Evolutionary conservation across 2,797 vertebrate genomes (phyloP).

Genomic region (Euthynnus affinis): DNA sequence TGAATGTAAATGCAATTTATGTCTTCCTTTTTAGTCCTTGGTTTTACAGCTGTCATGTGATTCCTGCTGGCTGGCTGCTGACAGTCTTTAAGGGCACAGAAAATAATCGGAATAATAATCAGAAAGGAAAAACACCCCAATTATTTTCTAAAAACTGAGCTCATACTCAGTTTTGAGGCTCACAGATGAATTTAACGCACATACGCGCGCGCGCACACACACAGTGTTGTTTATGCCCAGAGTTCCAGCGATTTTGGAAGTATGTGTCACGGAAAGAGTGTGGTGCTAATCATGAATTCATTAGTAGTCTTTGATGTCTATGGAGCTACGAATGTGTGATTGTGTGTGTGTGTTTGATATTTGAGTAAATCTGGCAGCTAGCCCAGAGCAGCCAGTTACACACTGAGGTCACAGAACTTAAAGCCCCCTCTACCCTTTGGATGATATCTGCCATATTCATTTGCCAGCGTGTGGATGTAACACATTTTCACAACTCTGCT

Average conservation of each 20-base stretch:
- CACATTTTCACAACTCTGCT: not conserved
- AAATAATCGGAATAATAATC: slow-evolving; percentile 16
- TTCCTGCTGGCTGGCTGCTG: slow-evolving; percentile 33
- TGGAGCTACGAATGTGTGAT: slow-evolving; percentile 46
- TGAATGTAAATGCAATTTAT: slow-evolving; percentile 49
- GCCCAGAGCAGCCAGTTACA: slow-evolving; percentile 21
- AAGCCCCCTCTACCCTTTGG: not conserved
- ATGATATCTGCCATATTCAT: slow-evolving; percentile 20
- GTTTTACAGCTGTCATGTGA: slow-evolving; percentile 35
- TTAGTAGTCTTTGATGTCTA: slow-evolving; percentile 74
- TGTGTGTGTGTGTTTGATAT: slow-evolving; percentile 34
- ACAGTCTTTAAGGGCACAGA: slow-evolving; percentile 51
- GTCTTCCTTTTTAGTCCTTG: slow-evolving; percentile 18
- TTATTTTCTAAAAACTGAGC: slow-evolving; percentile 60
- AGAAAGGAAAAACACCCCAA: slow-evolving; percentile 59
- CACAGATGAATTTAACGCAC: slow-evolving; percentile 37
- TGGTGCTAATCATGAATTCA: slow-evolving; percentile 76
- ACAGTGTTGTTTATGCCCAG: slow-evolving; percentile 58
- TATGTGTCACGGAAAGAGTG: slow-evolving; percentile 44
- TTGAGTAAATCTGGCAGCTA: slow-evolving; percentile 32
- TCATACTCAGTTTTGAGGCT: slow-evolving; percentile 18
- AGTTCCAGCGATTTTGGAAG: slow-evolving; percentile 49
- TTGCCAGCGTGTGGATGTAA: slow-evolving; percentile 6
- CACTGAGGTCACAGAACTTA: slow-evolving; percentile 21
- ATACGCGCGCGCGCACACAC: slow-evolving; percentile 34